A percentile compares a stretch with the other conserved stretches of the same genome.
Evolutionary conservation across 2,888 invertebrate species (phyloP).

Genomic region (Chrysolina americana): DNA sequence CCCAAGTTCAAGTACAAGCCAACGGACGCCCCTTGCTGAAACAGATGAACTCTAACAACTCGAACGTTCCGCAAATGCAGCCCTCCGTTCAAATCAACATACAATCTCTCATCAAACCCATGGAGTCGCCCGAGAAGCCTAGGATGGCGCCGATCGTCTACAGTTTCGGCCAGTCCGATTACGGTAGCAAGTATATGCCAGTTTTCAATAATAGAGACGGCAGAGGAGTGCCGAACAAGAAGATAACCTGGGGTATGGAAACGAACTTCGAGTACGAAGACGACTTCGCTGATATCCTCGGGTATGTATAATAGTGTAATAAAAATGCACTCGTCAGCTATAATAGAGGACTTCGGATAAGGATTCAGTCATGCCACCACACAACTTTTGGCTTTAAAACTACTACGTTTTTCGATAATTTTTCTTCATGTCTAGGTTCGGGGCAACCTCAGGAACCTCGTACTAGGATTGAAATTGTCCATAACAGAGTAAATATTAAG

Average conservation of each 20-base stretch:
- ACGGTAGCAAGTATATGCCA: slow-evolving; percentile 63
- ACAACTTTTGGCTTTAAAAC: no score
- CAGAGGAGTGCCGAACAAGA: slow-evolving; percentile 54
- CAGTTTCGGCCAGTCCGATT: slow-evolving; percentile 67
- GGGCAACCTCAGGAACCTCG: no score
- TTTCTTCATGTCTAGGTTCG: no score
- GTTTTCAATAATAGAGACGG: slow-evolving; percentile 59
- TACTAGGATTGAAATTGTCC: no score
- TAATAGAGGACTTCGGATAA: no score
- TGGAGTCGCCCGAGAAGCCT: slow-evolving; percentile 61
- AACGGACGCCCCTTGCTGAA: slow-evolving; percentile 50
- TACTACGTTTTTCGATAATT: no score
- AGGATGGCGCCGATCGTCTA: slow-evolving; percentile 66
- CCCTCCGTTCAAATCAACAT: slow-evolving; percentile 68
- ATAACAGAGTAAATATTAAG: no score
- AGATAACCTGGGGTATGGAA: slow-evolving; percentile 63
- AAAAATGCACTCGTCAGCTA: no score
- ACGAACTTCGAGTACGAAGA: slow-evolving; percentile 70
- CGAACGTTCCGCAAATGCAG: slow-evolving; percentile 60
- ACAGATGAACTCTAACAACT: slow-evolving; percentile 45
- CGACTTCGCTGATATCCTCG: slow-evolving; percentile 81
- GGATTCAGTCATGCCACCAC: no score
- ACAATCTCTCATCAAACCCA: slow-evolving; percentile 66
- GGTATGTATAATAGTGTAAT: slow-evolving; percentile 72
- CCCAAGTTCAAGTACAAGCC: slow-evolving; percentile 52